These are phyloP conservation scores for Heliconius hewitsoni DNA, from an alignment of 1,140 invertebrate genomes.

Conservation along the genomic window DNA sequence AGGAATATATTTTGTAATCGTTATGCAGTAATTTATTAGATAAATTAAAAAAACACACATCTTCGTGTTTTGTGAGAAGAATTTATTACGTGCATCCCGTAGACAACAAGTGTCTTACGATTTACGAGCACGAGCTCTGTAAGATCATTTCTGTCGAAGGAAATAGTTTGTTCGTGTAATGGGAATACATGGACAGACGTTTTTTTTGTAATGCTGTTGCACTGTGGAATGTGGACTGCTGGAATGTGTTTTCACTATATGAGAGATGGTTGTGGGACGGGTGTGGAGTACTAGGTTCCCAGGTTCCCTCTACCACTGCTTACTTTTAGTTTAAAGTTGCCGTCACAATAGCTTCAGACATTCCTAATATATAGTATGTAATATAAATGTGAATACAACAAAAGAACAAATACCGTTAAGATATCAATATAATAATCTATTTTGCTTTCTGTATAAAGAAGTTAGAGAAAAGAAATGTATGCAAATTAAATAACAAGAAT, in stretches of 20 bases:
- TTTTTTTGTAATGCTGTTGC: neutral
- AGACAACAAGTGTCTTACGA: constrained; percentile 8
- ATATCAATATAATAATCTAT: neutral
- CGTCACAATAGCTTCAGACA: neutral
- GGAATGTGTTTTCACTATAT: neutral
- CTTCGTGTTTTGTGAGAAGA: neutral
- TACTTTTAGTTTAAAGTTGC: neutral
- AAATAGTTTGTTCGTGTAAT: constrained; percentile 21
- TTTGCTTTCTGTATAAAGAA: neutral
- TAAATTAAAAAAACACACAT: neutral
- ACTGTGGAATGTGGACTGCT: neutral
- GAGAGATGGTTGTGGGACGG: too few species aligned
- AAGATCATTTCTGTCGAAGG: constrained; percentile 20
- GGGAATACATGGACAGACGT: neutral
- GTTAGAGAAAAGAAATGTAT: neutral
- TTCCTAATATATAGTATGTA: neutral
- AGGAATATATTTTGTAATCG: neutral
- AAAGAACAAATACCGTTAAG: neutral
- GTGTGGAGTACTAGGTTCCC: too few species aligned
- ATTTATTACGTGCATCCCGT: constrained; percentile 19
- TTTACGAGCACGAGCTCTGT: constrained; percentile 19
- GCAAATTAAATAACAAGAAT: neutral
- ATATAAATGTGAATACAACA: neutral
- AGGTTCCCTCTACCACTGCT: too few species aligned
- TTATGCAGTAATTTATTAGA: neutral